These are phyloP conservation scores for Saccostrea echinata DNA, from an alignment of 1,140 invertebrate genomes.

Conservation along the genomic window DNA sequence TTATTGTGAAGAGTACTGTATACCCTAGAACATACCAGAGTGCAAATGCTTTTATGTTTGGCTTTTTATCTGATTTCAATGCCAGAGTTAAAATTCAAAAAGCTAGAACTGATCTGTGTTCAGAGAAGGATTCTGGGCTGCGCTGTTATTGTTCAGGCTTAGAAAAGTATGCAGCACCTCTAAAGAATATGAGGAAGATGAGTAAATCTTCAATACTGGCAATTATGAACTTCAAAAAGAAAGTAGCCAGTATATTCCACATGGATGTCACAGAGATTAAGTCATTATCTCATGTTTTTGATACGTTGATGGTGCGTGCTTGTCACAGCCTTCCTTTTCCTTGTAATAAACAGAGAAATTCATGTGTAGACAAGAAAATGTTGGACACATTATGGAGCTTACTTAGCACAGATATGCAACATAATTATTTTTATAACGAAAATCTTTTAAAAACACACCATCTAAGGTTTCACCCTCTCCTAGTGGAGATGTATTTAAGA, in stretches of 20 bases:
- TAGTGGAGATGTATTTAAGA: conserved; percentile 82
- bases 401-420: conserved; percentile 71
- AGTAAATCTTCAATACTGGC: not conserved
- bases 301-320: conserved; percentile 89
- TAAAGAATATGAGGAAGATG: conserved; percentile 50
- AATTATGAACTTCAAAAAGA: not conserved
- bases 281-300: conserved; percentile 83
- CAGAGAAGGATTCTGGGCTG: conserved; percentile 72
- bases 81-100: conserved; percentile 81
- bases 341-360: conserved; percentile 80
- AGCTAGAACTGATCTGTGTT: conserved; percentile 69
- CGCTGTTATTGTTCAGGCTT: conserved; percentile 86
- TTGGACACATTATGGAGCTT: conserved; percentile 73
- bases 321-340: conserved; percentile 91
- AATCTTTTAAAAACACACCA: conserved; percentile 62
- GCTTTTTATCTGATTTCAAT: conserved; percentile 85
- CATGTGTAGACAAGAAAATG: conserved; percentile 63
- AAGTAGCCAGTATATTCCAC: not conserved
- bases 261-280: conserved; percentile 43
- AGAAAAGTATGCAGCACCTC: conserved; percentile 59
- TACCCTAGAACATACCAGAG: conserved; percentile 94
- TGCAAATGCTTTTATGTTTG: conserved; percentile 89
- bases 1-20: conserved; percentile 89
- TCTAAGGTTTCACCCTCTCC: conserved; percentile 78
- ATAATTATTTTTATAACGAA: conserved; percentile 63